These are phyloP conservation scores for Acromyrmex heyeri DNA, from an alignment of 1,140 invertebrate species.

Conservation along the genomic window DNA sequence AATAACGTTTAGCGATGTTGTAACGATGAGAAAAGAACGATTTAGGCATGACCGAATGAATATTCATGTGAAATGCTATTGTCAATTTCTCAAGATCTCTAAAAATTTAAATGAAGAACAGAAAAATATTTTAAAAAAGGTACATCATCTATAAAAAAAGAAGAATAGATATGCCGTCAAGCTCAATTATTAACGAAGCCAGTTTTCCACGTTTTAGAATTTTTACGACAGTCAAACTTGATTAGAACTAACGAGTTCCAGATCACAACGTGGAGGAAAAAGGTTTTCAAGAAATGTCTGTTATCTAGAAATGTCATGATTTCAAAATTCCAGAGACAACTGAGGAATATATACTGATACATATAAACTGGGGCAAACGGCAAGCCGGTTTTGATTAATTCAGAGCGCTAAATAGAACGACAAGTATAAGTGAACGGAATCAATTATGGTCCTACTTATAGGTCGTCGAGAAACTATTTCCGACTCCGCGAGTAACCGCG, in stretches of 20 bases:
- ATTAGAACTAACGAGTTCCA: neutral
- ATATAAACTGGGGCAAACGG: neutral
- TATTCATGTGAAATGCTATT: neutral
- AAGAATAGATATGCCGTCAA: neutral
- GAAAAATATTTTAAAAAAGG: neutral
- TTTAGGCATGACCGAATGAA: neutral
- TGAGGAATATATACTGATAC: neutral
- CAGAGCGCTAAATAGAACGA: neutral
- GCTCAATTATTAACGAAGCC: neutral
- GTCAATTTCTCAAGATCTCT: neutral
- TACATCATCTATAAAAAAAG: neutral
- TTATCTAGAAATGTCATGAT: neutral
- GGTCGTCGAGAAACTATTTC: neutral
- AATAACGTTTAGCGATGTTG: conserved; percentile 8
- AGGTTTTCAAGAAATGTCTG: neutral
- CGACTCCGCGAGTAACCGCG: neutral
- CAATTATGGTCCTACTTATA: conserved; percentile 5
- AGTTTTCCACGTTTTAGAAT: neutral
- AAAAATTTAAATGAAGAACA: neutral
- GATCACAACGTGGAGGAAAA: too few species aligned
- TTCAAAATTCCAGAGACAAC: neutral
- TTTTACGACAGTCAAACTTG: neutral
- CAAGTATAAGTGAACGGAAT: conserved; percentile 5
- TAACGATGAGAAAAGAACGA: neutral
- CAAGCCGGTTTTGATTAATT: conserved; percentile 20